Evolutionary conservation across 2,888 invertebrate species (phyloP).

Genomic region (Acrocera orbiculus): DNA sequence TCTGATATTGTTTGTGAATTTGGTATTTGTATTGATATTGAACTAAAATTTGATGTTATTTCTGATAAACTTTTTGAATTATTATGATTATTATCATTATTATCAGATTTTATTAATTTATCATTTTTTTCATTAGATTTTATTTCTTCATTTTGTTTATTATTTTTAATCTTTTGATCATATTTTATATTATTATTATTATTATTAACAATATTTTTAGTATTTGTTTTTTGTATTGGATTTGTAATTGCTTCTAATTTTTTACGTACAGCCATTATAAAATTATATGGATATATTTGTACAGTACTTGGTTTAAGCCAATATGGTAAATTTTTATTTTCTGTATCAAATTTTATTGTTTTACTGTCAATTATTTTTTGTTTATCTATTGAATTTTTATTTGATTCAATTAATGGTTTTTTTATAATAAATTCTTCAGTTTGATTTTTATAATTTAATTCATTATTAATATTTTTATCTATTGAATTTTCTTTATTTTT

Average conservation of each 20-base stretch:
- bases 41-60: constrained; percentile 18
- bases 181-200: background rate
- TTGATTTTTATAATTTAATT: too few relatives aligned
- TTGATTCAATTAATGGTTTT: constrained; percentile 15
- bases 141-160: background rate
- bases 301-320: constrained; percentile 29
- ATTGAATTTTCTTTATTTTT: too few relatives aligned
- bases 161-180: background rate
- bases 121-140: background rate
- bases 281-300: constrained; percentile 39
- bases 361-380: background rate
- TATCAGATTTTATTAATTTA: too few relatives aligned
- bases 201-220: constrained; percentile 1
- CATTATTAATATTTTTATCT: too few relatives aligned
- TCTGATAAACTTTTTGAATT: constrained; percentile 14
- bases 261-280: constrained; percentile 39
- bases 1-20: constrained; percentile 17
- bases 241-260: constrained; percentile 31
- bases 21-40: constrained; percentile 17
- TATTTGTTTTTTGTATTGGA: background rate
- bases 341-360: too few relatives aligned
- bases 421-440: too few relatives aligned
- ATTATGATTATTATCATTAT: too few relatives aligned
- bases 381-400: background rate
- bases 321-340: constrained; percentile 14